These are phyloP conservation scores for Patiria pectinifera DNA, from an alignment of 53 echinoderm and acorn worm species.

Conservation along the genomic window DNA sequence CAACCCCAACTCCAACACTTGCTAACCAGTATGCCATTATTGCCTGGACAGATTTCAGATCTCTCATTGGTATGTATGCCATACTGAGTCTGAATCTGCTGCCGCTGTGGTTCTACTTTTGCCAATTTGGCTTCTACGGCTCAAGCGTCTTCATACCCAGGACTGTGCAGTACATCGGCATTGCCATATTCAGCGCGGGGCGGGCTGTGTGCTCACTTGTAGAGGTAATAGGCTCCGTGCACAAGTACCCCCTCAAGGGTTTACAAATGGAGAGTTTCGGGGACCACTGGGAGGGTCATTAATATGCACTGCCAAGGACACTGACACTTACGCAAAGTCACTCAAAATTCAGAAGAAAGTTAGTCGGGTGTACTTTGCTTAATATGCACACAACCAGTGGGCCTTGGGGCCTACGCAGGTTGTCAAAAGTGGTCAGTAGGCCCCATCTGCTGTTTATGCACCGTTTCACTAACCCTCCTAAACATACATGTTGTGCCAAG, in stretches of 20 bases:
- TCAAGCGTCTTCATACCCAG: conserved; percentile 64
- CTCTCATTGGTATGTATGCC: conserved; percentile 78
- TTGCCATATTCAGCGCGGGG: conserved; percentile 79
- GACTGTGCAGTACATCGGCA: conserved; percentile 73
- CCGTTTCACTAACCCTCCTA: too few relatives aligned
- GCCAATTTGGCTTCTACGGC: conserved; percentile 73
- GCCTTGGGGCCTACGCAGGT: too few relatives aligned
- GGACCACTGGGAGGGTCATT: too few relatives aligned
- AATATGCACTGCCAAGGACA: too few relatives aligned
- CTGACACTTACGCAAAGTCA: too few relatives aligned
- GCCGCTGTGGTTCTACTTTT: conserved; percentile 92
- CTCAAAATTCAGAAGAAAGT: too few relatives aligned
- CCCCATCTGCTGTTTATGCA: too few relatives aligned
- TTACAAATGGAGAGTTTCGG: not conserved
- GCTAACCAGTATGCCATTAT: not conserved
- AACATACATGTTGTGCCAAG: too few relatives aligned
- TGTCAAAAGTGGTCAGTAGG: too few relatives aligned
- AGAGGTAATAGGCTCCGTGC: conserved; percentile 67
- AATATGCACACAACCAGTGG: too few relatives aligned
- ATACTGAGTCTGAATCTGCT: conserved; percentile 77
- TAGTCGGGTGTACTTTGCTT: too few relatives aligned
- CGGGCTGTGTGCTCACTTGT: conserved; percentile 80
- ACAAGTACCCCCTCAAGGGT: not conserved
- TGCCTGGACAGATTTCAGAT: conserved; percentile 77
- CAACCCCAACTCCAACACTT: too few relatives aligned